Base-by-base conservation (phyloP, 1,140 invertebrate genomes). In the Neelides sp. region DNA sequence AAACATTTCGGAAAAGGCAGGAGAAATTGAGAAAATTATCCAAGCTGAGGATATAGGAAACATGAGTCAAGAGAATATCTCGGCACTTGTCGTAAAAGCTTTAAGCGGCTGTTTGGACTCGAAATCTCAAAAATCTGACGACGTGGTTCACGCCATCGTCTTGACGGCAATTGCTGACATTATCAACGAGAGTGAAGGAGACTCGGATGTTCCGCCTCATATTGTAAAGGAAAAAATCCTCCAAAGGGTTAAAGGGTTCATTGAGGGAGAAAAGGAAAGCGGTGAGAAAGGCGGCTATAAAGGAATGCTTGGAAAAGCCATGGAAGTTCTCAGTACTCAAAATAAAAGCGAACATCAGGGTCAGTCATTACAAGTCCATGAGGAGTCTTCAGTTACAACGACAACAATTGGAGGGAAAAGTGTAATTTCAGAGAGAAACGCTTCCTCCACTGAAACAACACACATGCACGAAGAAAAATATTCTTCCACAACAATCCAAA, bases 161-260 rank as follows among this genome's bases (percentile, higher is more conserved):
- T 30, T 48, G 0, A 30, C 27, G 0, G 36, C 51, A 17, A 36
- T 48, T 1, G 45, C 34, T 13, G 51, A 48, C n/a, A 37, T 52
- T 12, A 52, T 52, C 13, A 30, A 40, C 5, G 3, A 30, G 20
- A 37, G 26, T n/a, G 36, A 42, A 4, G 32, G 15, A 27, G 7
- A 32, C 7, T 32, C 7, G 28, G n/a, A 32, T 32, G 7, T 32
- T 32, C 28, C 7, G 28, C 28, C 28, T 32, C 7, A 32, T 32
- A 32, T 32, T 7, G 7, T 32, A 8, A 32, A 32, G n/a, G 28
- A 32, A 8, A 5, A 32, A 32, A 32, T 32, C n/a, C 28, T 32
- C n/a, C n/a, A 5, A 8, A 32, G 28, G n/a, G 7, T 32, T 32
- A 5, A 32, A 32, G 28, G n/a, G n/a, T 8, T 32, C 28, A 32